phyloP scores from a whole-genome alignment of 2,888 invertebrate species.

The Mellilla xanthometata region DNA sequence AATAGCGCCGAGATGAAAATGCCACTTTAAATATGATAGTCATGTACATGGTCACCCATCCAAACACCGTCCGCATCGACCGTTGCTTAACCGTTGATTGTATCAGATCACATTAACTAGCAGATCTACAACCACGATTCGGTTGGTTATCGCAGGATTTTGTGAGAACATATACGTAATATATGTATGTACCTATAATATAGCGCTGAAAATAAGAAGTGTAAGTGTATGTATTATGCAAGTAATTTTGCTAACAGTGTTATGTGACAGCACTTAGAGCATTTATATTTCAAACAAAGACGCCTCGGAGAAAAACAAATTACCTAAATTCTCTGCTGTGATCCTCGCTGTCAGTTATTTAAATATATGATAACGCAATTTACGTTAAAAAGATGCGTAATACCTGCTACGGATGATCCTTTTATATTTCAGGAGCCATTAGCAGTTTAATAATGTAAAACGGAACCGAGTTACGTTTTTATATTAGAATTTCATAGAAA shows the following conservation, averaged over 20 bases:
- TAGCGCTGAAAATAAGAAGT: no score
- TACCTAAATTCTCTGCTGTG: constrained; percentile 32
- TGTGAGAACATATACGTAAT: no score
- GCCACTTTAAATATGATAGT: no score
- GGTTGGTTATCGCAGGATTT: no score
- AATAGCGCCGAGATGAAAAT: no score
- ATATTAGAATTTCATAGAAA: no score
- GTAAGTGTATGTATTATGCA: neutral
- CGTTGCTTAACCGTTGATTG: no score
- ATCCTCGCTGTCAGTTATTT: constrained; percentile 35
- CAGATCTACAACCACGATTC: no score
- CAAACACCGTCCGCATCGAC: no score
- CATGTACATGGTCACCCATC: no score
- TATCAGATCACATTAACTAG: no score
- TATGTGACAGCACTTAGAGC: constrained; percentile 8
- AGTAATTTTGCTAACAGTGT: neutral
- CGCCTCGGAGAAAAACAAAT: constrained; percentile 11
- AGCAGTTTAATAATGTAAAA: constrained; percentile 24
- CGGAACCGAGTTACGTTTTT: constrained; percentile 19
- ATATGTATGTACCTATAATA: no score
- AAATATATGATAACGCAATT: constrained; percentile 49
- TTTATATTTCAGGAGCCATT: constrained; percentile 56
- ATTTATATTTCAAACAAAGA: constrained; percentile 12
- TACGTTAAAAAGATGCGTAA: constrained; percentile 49
- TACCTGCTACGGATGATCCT: constrained; percentile 52